Evolutionary conservation across 2,113 vertebrate species (phyloP), one percentile per base, ranked within the genome.

Genomic region (Engystomops pustulosus): DNA sequence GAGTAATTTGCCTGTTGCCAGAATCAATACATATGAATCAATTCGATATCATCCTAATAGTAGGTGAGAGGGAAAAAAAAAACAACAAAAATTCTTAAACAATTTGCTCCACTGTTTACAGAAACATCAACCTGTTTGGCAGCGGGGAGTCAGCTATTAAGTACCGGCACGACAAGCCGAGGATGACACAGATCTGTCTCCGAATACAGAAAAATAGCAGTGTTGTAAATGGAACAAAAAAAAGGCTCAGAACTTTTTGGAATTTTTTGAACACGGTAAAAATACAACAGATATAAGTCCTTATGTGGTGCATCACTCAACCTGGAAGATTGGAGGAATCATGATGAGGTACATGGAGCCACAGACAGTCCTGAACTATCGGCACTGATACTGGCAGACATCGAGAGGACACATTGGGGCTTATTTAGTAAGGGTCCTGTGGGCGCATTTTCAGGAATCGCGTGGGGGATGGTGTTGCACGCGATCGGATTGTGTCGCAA

Each of bases 21-120:
- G 51, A 85, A 85, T 85, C 83, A 85, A 85, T 85, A 79, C 27
- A 77, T 32, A 36, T 27, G 83, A 79, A 85, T 85, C 74, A 85
- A 85, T 85, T 79, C 27, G 45, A 85, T 79, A 85, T 67, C 55
- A 78, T 79, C 51, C 34, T 79, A 70, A 85, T 79, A 75, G 72
- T 77, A 47, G 82, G 60, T 27, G 45, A 65, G 60, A 78, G 18
- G 60, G 20, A 20, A 23, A 23, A 41, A 41, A 36, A 70, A 41
- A 38, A 60, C 75, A 83, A 75, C 23, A 60, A 60, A 78, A 78
- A 44, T 49, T 23, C 75, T 85, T 85, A 85, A 85, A 69, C 83
- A 85, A 85, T 85, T 78, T 47, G 7, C 47, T 44, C 30, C 45
- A 30, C 75, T 85, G 75, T 78, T 68, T 79, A 70, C 62, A 58